Evolutionary conservation across 2,888 invertebrate genomes (phyloP).

Genomic region (Plebejus melissa): DNA sequence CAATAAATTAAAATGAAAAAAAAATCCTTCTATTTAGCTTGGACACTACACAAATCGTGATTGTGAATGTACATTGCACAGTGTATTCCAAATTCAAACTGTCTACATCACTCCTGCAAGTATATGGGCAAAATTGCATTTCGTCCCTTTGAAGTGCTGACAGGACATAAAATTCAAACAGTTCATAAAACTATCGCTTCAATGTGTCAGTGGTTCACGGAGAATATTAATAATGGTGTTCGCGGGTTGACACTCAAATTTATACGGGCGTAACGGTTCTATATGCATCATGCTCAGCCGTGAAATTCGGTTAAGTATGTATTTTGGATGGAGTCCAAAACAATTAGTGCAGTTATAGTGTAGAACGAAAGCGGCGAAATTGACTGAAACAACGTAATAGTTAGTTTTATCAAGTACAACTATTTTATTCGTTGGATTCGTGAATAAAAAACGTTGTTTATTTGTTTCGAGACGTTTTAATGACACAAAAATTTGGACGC

Average conservation of each 20-base stretch:
- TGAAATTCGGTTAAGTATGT: conserved; percentile 71
- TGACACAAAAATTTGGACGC: conserved; percentile 10
- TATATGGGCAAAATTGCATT: conserved; percentile 2
- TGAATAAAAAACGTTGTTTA: neutral
- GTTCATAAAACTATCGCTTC: conserved; percentile 12
- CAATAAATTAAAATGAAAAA: no score
- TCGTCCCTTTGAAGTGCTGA: conserved; percentile 15
- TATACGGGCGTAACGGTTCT: conserved; percentile 49
- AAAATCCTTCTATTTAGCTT: neutral
- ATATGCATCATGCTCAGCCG: conserved; percentile 55
- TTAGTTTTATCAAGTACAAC: conserved; percentile 34
- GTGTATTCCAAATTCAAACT: neutral
- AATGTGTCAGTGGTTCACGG: conserved; percentile 17
- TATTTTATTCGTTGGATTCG: conserved; percentile 15
- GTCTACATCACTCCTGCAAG: conserved; percentile 1
- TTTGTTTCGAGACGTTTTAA: neutral
- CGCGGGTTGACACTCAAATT: conserved; percentile 36
- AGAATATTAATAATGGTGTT: conserved; percentile 19
- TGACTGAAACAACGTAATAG: conserved; percentile 45
- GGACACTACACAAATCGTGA: neutral
- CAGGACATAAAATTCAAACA: conserved; percentile 23
- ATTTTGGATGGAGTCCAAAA: conserved; percentile 75
- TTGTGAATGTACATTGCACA: neutral
- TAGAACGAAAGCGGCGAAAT: conserved; percentile 51
- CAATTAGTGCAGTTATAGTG: conserved; percentile 63